A percentile compares a stretch with the other conserved stretches of the same genome.
These are phyloP conservation scores for Proisotoma minuta DNA, from an alignment of 2,888 invertebrate species.

Conservation along the genomic window DNA sequence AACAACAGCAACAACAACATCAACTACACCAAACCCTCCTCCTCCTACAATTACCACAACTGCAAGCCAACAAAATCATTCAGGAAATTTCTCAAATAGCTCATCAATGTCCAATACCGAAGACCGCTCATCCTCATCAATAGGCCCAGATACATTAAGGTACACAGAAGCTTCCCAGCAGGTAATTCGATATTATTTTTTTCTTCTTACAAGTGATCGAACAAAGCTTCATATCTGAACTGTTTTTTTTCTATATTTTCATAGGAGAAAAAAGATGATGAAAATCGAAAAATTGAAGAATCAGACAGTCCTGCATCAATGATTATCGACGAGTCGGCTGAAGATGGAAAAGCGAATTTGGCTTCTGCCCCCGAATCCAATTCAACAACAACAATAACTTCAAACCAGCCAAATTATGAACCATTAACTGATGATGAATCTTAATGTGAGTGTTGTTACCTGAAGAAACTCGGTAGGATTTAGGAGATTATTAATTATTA, in stretches of 20 bases:
- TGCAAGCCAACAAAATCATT: conserved; percentile 1
- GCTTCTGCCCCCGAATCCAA: conserved; percentile 11
- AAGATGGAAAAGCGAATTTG: conserved; percentile 31
- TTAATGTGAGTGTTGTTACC: too few relatives aligned
- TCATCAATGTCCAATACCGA: not conserved
- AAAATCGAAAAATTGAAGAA: conserved; percentile 36
- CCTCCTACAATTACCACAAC: not conserved
- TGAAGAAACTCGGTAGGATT: too few relatives aligned
- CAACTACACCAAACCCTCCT: not conserved
- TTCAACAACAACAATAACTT: conserved; percentile 22
- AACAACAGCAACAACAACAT: too few relatives aligned
- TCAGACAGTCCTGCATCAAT: conserved; percentile 43
- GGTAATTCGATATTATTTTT: not conserved
- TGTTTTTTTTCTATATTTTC: conserved; percentile 12
- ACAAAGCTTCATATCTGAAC: conserved; percentile 16
- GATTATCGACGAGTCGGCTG: conserved; percentile 41
- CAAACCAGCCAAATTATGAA: conserved; percentile 40
- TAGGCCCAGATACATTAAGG: not conserved
- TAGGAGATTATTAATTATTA: too few relatives aligned
- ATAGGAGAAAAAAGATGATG: conserved; percentile 39
- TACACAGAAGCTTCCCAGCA: conserved; percentile 8
- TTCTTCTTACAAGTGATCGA: not conserved
- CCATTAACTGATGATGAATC: conserved; percentile 42
- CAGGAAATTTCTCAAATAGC: not conserved
- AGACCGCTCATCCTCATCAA: conserved; percentile 1